A percentile compares a stretch with the other conserved stretches of the same genome.
Evolutionary conservation across 2,888 invertebrate species (phyloP).

Genomic region (Tubiluchus corallicola): DNA sequence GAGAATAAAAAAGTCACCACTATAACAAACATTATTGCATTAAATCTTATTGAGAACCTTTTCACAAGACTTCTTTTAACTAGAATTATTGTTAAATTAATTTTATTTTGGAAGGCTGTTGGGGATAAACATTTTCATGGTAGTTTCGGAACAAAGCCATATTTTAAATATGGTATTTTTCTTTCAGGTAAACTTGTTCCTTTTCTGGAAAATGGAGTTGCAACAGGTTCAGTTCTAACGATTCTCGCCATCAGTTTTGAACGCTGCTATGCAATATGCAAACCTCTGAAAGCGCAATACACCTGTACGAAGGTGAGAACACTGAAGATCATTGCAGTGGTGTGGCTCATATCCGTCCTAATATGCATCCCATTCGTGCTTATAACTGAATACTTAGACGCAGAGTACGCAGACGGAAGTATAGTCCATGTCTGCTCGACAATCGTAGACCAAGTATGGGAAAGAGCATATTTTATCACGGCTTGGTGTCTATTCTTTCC

Average conservation of each 20-base stretch:
- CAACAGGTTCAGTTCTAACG: constrained; percentile 76
- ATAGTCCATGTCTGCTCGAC: constrained; percentile 58
- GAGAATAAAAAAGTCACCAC: no score
- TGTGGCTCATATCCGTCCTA: constrained; percentile 26
- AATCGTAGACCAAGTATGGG: constrained; percentile 55
- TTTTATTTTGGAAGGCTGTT: no score
- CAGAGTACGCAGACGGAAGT: constrained; percentile 49
- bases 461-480: constrained; percentile 55
- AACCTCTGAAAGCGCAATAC: constrained; percentile 53
- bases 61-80: no score
- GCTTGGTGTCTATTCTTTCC: constrained; percentile 67
- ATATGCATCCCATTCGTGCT: constrained; percentile 57
- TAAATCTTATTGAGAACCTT: no score
- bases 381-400: constrained; percentile 54
- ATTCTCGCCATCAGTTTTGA: constrained; percentile 85
- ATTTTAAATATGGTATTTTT: no score
- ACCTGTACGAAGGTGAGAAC: constrained; percentile 27
- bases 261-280: constrained; percentile 74
- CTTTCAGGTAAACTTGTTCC: constrained; percentile 72
- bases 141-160: no score
- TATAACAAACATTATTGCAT: no score
- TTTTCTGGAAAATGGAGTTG: constrained; percentile 73
- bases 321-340: constrained; percentile 21
- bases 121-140: no score
- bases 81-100: no score